Base-by-base conservation (phyloP, 2,113 vertebrate genomes). In the Megaceryle torquata region DNA sequence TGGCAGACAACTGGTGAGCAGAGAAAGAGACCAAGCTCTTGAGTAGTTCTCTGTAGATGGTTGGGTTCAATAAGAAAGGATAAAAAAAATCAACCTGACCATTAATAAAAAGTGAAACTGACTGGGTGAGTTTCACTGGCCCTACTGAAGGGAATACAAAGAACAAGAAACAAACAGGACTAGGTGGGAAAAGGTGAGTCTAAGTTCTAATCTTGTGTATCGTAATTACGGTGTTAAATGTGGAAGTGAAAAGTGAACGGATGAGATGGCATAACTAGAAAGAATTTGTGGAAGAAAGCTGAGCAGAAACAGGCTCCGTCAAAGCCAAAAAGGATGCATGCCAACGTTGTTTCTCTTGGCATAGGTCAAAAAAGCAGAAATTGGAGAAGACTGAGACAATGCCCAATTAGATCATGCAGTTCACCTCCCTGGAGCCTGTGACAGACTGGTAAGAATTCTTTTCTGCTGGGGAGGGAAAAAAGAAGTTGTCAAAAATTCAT, bases 351-450 rank as follows among this genome's bases (percentile, higher is more conserved):
- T 96, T 97, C 96, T 97, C 93, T 96, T 92, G 93, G 96, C 96
- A 92, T 94, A 97, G 93, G 93, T 97, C 96, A 97, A 95, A 97
- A 37, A 97, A 96, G 86, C 95, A 96, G 88, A 93, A 96, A 97
- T 86, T 88, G 89, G 92, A 96, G 96, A 96, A 97, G 86, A 76
- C 88, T 91, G 88, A 97, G 95, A 96, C 94, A 96, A 95, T 94
- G 95, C 91, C 94, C 95, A 95, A 88, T 96, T 94, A 95, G 96
- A 94, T 97, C 92, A 96, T 94, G 89, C 82, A 95, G 89, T 95
- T 96, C 89, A 95, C 89, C 87, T 96, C 93, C 89, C 89, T 89
- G 89, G 57, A 89, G 82, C 85, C 94, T 8, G 8, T 77, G 91
- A 91, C 91, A 92, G 74, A 75, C 86, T 84, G 77, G 89, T 89